A percentile compares a stretch with the other conserved stretches of the same genome.
These are phyloP conservation scores for Progne subis DNA, from an alignment of 2,113 vertebrate genomes.

Conservation along the genomic window DNA sequence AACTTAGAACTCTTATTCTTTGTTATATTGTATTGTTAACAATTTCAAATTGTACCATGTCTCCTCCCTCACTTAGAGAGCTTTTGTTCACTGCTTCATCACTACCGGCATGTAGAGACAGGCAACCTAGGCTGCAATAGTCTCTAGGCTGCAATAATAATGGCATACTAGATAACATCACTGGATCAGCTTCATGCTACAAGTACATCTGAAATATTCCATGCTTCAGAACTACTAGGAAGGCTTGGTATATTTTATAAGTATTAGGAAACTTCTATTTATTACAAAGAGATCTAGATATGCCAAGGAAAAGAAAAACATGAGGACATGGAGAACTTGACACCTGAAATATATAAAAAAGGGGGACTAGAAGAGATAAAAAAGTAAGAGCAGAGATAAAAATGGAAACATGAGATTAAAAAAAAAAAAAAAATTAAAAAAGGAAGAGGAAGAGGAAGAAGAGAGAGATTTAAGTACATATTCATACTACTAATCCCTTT, in stretches of 20 bases:
- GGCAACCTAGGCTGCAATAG: background rate
- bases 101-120: conserved; percentile 27
- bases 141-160: background rate
- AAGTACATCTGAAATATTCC: conserved; percentile 9
- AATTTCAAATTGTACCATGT: background rate
- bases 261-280: background rate
- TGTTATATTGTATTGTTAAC: background rate
- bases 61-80: background rate
- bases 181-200: background rate
- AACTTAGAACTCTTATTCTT: background rate
- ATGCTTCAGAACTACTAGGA: background rate
- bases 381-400: background rate
- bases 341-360: background rate
- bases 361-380: background rate
- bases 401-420: background rate
- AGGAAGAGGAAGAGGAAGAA: too few species aligned
- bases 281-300: background rate
- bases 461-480: background rate
- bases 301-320: background rate
- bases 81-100: conserved; percentile 10
- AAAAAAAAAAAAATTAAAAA: background rate
- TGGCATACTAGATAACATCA: background rate
- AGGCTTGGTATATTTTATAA: background rate
- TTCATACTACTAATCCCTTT: background rate
- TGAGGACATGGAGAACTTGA: background rate